Base-by-base conservation (phyloP, 2,797 vertebrate species). In the Monodelphis domestica region DNA sequence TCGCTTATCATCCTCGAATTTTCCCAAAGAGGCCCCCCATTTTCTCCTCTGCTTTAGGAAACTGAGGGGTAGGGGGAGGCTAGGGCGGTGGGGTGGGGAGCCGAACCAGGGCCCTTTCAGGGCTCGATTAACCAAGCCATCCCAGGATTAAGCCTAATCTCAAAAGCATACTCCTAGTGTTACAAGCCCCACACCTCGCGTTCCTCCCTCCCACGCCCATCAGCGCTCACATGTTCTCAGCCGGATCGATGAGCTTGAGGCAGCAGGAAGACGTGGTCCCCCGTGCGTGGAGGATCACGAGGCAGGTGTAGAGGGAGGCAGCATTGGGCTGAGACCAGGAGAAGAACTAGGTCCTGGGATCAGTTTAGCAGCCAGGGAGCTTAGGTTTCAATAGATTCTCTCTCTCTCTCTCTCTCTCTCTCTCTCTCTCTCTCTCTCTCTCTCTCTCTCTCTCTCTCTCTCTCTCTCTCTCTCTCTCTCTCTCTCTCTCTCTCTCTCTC, bases 11-110 rank as follows among this genome's bases (percentile, higher is more conserved):
- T 84, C 70, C 70, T 84, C 12, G 45, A 84, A 38, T 90, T 95
- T 93, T 95, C 88, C 59, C 56, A 95, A 92, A 93, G 91, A 38
- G 24, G 59, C 89, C 4, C 95, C 96, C 95, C 93, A 93, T 94
- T 90, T 90, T 95, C 89, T 53, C 84, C 29, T 51, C 56, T 50
- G 54, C 54, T 87, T 3, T 57, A 91, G 29, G 15, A 91, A 90
- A 70, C 54, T 93, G 17, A 45, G 90, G 78, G 28, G 84, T 30
- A 26, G n/a, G 52, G 54, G 10, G 53, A 38, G 45, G 63, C 45
- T 84, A 53, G 53, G 54, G 24, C 28, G 70, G 53, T 33, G 63
- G 14, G 6, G n/a, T 56, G 78, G 59, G 89, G 33, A 90, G 50
- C 38, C 56, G 29, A 89, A 29, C 21, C 50, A 88, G 78, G 53